Base-by-base conservation (phyloP, 2,113 vertebrate genomes). In the Cheilinus undulatus region DNA sequence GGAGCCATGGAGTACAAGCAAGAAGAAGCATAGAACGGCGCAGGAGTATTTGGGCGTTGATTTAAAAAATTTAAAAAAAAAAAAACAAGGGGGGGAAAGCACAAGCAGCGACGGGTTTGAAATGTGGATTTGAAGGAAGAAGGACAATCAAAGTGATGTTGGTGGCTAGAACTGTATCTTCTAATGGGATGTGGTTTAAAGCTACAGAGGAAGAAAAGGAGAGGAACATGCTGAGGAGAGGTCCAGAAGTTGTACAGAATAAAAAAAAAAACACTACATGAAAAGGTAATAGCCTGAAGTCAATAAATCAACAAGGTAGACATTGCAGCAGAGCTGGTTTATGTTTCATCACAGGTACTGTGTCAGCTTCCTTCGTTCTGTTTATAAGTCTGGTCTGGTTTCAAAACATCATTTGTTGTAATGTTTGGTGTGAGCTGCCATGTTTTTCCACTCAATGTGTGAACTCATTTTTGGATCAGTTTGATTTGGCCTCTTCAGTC, bases 1-100 rank as follows among this genome's bases (percentile, higher is more conserved):
- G 78, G 45, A 14, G 62, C 62, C 9, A 34, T 73, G 30, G 78
- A 84, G 56, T 19, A 19, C 48, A 87, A 84, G 51, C 76, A 76
- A 52, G 87, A 83, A 22, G 73, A 84, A 53, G 76, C 59, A 0
- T 81, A 89, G 82, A 26, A 28, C 15, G 6, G 10, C 15, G 17
- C 20, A 22, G 22, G 24, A 20, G 53, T 24, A 17, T n/a, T 20
- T 15, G 40, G 15, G 3, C 15, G 17, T 6, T 6, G 7, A 17
- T 15, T 6, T 15, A 17, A 17, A 11, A 10, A 12, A 12, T 8
- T 36, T 36, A 36, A 4, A 36, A 36, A 2, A 8, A 3, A 71
- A 53, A 46, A 34, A 36, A 4, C 20, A 20, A 46, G 40, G 17
- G 38, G 40, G 26, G 15, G 45, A 38, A 61, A 69, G 64, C 49